These are phyloP conservation scores for Furcifer pardalis DNA, from an alignment of 2,797 vertebrate species.

Conservation along the genomic window DNA sequence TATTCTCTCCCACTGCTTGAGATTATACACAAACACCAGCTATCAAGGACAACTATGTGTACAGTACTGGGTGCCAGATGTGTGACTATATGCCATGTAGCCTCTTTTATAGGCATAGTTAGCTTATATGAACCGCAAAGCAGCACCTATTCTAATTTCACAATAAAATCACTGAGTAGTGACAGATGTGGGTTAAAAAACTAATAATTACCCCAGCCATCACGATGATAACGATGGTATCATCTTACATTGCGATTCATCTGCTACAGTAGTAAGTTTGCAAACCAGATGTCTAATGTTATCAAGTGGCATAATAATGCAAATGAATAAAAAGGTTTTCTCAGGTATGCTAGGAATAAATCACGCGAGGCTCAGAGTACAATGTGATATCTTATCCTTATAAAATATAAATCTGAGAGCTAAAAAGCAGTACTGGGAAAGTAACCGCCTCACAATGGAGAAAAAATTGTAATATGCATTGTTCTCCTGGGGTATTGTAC, in stretches of 20 bases:
- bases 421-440: background rate
- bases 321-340: background rate
- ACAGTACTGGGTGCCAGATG: background rate
- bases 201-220: background rate
- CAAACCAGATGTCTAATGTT: background rate
- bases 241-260: background rate
- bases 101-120: background rate
- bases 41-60: background rate
- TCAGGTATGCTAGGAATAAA: background rate
- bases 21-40: no score
- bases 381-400: background rate
- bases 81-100: background rate
- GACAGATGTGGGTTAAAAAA: background rate
- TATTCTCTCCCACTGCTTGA: no score
- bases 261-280: background rate
- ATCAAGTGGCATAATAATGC: background rate
- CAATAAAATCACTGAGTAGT: background rate
- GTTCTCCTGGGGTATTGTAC: background rate
- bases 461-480: background rate
- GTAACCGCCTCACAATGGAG: background rate
- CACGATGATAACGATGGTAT: background rate
- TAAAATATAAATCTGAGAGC: background rate
- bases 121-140: background rate
- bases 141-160: background rate
- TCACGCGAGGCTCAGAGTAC: no score